Percentiles rank a stretch among this genome's conserved stretches.
phyloP scores from a whole-genome alignment of 1,140 invertebrate genomes.

The Olivierus martensii region DNA sequence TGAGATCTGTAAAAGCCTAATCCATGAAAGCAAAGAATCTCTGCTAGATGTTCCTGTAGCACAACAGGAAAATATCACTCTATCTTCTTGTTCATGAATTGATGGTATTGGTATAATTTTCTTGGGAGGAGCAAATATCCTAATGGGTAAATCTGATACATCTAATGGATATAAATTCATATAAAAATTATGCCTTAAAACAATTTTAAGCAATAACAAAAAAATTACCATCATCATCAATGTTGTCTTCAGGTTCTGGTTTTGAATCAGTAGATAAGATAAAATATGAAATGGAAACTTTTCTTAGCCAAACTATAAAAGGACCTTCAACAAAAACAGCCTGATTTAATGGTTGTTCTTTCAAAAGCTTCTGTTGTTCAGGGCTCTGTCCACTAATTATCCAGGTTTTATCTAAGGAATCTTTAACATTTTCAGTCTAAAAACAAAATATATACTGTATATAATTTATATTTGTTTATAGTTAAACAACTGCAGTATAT shows the following conservation, averaged over 20 bases:
- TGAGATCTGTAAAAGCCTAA: slow-evolving; percentile 61
- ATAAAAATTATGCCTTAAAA: slow-evolving; percentile 2
- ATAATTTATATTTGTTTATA: too few species aligned
- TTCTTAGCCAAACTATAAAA: slow-evolving; percentile 61
- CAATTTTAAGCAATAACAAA: too few species aligned
- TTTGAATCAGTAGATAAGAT: slow-evolving; percentile 52
- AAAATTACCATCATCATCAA: slow-evolving; percentile 47
- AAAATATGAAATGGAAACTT: slow-evolving; percentile 69
- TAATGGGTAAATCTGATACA: slow-evolving; percentile 25
- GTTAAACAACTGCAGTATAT: too few species aligned
- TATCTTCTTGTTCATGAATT: slow-evolving; percentile 86
- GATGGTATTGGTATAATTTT: slow-evolving; percentile 32
- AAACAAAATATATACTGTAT: too few species aligned
- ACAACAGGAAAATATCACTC: slow-evolving; percentile 71
- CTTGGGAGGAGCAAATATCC: slow-evolving; percentile 23
- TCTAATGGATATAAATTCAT: slow-evolving; percentile 23
- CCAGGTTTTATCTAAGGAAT: slow-evolving; percentile 80
- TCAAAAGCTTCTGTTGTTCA: slow-evolving; percentile 55
- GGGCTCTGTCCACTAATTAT: slow-evolving; percentile 78
- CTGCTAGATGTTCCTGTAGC: slow-evolving; percentile 59
- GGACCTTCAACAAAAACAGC: slow-evolving; percentile 80
- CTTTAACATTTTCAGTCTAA: slow-evolving; percentile 40
- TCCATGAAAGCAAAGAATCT: slow-evolving; percentile 85
- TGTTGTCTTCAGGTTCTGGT: slow-evolving; percentile 28
- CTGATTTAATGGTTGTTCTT: slow-evolving; percentile 46